These are phyloP conservation scores for Caerostris darwini DNA, from an alignment of 1,140 invertebrate genomes.

Conservation along the genomic window DNA sequence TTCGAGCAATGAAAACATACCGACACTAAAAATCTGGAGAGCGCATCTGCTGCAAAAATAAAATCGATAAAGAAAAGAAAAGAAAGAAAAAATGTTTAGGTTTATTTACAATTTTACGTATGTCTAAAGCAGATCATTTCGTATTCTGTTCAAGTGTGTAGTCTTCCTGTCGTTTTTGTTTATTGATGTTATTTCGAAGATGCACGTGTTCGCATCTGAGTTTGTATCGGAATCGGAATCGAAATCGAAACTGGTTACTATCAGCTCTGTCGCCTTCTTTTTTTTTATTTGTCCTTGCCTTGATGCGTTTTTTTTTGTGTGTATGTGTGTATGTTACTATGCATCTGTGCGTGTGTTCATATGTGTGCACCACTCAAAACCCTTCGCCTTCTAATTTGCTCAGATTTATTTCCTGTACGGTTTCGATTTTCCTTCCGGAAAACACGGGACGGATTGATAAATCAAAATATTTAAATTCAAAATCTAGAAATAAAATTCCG, in stretches of 20 bases:
- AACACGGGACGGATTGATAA: background rate
- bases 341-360: too few species aligned
- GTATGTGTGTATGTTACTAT: too few species aligned
- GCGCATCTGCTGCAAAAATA: constrained; percentile 64
- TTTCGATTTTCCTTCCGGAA: background rate
- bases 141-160: constrained; percentile 59
- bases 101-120: constrained; percentile 73
- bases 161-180: constrained; percentile 33
- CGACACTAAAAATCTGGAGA: constrained; percentile 5
- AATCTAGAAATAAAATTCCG: constrained; percentile 27
- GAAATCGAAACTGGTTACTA: constrained; percentile 64
- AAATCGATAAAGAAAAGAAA: constrained; percentile 18
- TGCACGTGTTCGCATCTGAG: constrained; percentile 29
- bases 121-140: constrained; percentile 59
- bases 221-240: constrained; percentile 37
- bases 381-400: background rate
- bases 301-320: constrained; percentile 44
- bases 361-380: background rate
- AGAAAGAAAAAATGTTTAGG: constrained; percentile 5
- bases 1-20: constrained; percentile 53
- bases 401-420: constrained; percentile 38
- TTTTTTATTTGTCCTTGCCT: constrained; percentile 33
- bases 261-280: constrained; percentile 9
- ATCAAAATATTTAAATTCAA: constrained; percentile 64
- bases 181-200: constrained; percentile 58